Evolutionary conservation across 1,140 invertebrate species (phyloP), one percentile per base, ranked within the genome.

Genomic region (Drosophila truncata): DNA sequence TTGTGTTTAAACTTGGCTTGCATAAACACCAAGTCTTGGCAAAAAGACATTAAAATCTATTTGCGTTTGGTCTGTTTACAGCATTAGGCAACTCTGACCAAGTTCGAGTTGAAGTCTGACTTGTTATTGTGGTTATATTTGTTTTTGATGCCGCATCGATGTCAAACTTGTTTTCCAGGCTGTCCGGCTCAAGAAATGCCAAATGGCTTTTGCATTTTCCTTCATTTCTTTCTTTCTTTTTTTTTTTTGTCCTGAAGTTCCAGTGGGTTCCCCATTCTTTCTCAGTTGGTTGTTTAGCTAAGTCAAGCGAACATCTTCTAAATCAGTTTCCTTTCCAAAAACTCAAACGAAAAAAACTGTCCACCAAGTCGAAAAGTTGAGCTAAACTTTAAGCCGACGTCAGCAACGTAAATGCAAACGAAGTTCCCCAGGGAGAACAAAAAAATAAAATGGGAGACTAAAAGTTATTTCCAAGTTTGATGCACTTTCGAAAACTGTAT

Each of bases 381-480:
- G 62, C 49, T 59, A 62, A 86, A 86, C 78, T 86, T 73, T 52
- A 78, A 77, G 63, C 46, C 54, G 62, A 64, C 75, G 64, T 79
- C 79, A 86, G 65, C 75, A 59, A 62, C 69, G 50, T 61, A 66
- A 71, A 72, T 78, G 74, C 74, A 70, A 61, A 65, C 47, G 47
- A 72, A 79, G 57, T 71, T 61, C 47, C 47, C 46, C 37, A 50
- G 25, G 29, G 18, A 25, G 18, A 18, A 18, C 1, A 29, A 31
- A 29, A 49, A 29, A 50, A 50, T 67, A 60, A 76, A 66, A 27
- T 54, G 37, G n/a, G 29, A 74, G 47, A 59, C 64, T 44, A 50
- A 86, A 85, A 73, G 78, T 85, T 80, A 49, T 70, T 71, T 67
- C 57, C 47, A 82, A 73, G 41, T 78, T 69, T 69, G 74, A 73